phyloP scores from a whole-genome alignment of 2,113 vertebrate species.

The Ranitomeya variabilis region DNA sequence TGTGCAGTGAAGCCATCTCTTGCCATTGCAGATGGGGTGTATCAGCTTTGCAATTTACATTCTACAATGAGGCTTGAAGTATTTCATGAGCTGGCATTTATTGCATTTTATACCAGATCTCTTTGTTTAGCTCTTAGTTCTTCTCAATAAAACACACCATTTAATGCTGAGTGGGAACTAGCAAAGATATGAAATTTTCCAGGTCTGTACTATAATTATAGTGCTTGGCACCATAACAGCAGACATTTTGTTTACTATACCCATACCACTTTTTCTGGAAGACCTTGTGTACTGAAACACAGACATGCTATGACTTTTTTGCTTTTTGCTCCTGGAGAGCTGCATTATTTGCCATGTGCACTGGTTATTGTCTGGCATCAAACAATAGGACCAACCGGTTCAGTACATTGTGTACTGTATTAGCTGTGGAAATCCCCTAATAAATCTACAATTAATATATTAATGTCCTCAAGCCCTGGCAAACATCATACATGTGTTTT shows the following conservation, averaged over 20 bases:
- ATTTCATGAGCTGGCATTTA: too few relatives aligned
- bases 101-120: too few relatives aligned
- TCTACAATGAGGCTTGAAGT: too few relatives aligned
- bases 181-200: not conserved
- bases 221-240: not conserved
- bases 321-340: not conserved
- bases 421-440: not conserved
- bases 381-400: constrained; percentile 6
- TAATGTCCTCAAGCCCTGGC: not conserved
- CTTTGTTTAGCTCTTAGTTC: not conserved
- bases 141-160: not conserved
- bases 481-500: not conserved
- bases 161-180: not conserved
- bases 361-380: not conserved
- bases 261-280: not conserved
- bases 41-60: too few relatives aligned
- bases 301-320: not conserved
- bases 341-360: not conserved
- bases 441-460: constrained; percentile 1
- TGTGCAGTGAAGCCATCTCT: too few relatives aligned
- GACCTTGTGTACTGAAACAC: not conserved
- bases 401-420: not conserved
- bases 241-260: not conserved
- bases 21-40: too few relatives aligned
- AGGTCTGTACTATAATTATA: not conserved